A percentile compares a stretch with the other conserved stretches of the same genome.
phyloP scores from a whole-genome alignment of 2,797 vertebrate species.

The Sebastes steindachneri region DNA sequence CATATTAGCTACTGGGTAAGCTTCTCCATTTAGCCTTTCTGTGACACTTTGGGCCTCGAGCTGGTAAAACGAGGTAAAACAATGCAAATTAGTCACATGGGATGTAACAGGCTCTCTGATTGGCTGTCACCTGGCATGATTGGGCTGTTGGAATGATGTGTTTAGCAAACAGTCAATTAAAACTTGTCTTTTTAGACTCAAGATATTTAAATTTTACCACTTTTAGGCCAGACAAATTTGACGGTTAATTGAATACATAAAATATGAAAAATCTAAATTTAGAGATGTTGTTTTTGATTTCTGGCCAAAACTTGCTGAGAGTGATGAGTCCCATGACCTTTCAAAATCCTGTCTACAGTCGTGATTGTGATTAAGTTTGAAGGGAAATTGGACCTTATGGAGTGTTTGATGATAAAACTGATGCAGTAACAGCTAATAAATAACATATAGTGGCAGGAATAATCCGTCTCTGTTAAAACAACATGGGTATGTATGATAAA shows the following conservation, averaged over 20 bases:
- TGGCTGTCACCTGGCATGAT: too few species aligned
- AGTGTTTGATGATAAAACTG: not conserved
- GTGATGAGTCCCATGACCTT: not conserved
- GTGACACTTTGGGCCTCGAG: too few species aligned
- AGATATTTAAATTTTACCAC: not conserved
- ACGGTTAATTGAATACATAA: not conserved
- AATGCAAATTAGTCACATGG: too few species aligned
- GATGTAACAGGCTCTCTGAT: too few species aligned
- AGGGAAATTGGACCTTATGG: not conserved
- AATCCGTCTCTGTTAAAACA: not conserved
- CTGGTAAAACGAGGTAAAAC: too few species aligned
- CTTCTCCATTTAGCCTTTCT: too few species aligned
- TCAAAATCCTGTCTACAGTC: not conserved
- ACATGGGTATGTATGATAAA: conserved; percentile 5
- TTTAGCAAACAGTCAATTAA: not conserved
- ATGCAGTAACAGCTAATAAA: not conserved
- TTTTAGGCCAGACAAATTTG: not conserved
- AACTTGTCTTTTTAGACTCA: not conserved
- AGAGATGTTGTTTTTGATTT: not conserved
- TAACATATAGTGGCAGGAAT: not conserved
- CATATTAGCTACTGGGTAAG: too few species aligned
- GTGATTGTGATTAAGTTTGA: not conserved
- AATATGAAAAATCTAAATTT: not conserved
- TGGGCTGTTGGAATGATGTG: not conserved
- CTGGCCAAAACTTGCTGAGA: not conserved